phyloP scores from a whole-genome alignment of 2,113 vertebrate genomes.

The Anseranas semipalmata region DNA sequence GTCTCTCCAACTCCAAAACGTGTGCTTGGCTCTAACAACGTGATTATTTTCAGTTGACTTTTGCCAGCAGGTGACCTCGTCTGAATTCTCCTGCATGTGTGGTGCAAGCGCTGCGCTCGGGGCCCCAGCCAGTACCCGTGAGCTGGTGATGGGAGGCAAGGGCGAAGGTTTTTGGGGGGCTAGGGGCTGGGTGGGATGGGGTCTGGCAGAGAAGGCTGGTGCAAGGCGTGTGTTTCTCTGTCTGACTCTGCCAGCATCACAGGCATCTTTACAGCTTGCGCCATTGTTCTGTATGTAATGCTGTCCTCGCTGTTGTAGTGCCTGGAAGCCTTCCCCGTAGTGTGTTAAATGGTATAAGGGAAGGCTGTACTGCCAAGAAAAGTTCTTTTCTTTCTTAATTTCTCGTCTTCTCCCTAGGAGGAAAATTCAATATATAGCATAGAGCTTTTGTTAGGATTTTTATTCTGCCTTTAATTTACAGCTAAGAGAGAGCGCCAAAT shows the following conservation, averaged over 20 bases:
- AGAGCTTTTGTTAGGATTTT: neutral
- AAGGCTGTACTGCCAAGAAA: no score
- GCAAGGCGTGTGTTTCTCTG: neutral
- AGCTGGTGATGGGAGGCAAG: no score
- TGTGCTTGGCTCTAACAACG: neutral
- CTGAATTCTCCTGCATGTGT: neutral
- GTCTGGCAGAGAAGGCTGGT: neutral
- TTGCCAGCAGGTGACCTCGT: neutral
- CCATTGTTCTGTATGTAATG: neutral
- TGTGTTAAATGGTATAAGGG: neutral
- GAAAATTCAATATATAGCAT: neutral
- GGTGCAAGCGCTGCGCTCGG: no score
- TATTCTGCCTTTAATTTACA: neutral
- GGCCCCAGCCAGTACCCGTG: no score
- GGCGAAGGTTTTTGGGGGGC: no score
- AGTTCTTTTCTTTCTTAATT: neutral
- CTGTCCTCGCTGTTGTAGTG: neutral
- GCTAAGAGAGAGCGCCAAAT: neutral
- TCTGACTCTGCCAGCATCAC: neutral
- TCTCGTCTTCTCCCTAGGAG: neutral
- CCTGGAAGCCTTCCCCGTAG: neutral
- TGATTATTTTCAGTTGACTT: neutral
- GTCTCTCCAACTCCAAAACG: fast-evolving
- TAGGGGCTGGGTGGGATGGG: neutral
- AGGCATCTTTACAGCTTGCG: neutral